Conservation (phyloP, 2,113 vertebrate genomes). For the Rhabdomys dilectus region DNA sequence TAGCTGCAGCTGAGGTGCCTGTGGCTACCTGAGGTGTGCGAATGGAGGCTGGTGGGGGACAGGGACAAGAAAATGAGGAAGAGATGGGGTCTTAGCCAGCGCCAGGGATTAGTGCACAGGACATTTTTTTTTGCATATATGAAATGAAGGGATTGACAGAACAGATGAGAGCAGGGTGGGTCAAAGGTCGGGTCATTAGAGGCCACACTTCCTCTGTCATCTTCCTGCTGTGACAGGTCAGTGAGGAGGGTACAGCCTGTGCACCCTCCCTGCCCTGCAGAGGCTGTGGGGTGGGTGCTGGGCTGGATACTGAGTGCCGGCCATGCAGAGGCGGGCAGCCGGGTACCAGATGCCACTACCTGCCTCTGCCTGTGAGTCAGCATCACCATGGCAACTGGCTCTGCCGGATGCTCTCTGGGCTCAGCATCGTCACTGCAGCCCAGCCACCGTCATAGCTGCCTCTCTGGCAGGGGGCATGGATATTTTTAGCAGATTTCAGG, state of each 20-base stretch:
- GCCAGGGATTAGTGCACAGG: not conserved
- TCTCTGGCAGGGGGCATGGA: not conserved
- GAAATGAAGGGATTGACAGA: not conserved
- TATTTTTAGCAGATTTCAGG: constrained; percentile 50
- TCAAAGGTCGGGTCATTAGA: not conserved
- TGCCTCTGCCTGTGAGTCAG: constrained; percentile 74
- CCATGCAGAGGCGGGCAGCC: not conserved
- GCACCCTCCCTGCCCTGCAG: not conserved
- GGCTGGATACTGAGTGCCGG: not conserved
- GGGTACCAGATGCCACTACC: constrained; percentile 52
- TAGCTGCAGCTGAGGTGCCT: not conserved
- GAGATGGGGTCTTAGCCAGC: not conserved
- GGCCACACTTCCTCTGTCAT: not conserved
- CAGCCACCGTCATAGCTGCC: constrained; percentile 9
- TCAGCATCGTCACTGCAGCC: constrained; percentile 18
- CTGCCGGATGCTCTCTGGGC: constrained; percentile 42
- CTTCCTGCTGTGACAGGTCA: not conserved
- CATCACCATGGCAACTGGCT: constrained; percentile 54
- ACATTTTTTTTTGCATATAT: not conserved
- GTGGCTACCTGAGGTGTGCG: no score
- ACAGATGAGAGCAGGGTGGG: not conserved
- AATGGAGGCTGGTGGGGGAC: accelerated
- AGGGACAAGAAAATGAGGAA: not conserved
- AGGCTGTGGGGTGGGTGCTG: not conserved
- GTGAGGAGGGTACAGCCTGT: not conserved